These are phyloP conservation scores for Gymnocephalus cernua DNA, from an alignment of 2,113 vertebrate species.

Conservation along the genomic window DNA sequence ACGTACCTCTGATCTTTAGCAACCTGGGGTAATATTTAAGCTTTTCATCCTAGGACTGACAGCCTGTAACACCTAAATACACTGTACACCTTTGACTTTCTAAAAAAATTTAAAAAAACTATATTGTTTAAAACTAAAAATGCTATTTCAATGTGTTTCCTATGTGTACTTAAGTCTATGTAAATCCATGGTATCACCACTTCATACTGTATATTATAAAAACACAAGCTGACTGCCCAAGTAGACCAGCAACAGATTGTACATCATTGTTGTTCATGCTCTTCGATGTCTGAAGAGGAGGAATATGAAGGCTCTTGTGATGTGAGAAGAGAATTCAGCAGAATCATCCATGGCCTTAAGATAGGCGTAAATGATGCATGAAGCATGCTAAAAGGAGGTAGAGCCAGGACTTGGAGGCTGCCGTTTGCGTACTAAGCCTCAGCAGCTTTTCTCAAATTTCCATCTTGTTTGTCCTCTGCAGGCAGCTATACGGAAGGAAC, in stretches of 20 bases:
- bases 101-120: conserved; percentile 26
- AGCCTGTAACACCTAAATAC: neutral
- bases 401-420: conserved; percentile 39
- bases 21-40: neutral
- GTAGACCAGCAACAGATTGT: conserved; percentile 31
- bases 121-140: neutral
- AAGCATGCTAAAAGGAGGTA: conserved; percentile 56
- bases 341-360: conserved; percentile 60
- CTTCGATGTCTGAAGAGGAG: conserved; percentile 22
- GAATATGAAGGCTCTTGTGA: conserved; percentile 40
- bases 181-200: conserved; percentile 22
- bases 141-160: neutral
- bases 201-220: conserved; percentile 12
- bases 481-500: conserved; percentile 98
- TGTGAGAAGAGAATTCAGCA: conserved; percentile 28
- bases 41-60: conserved; percentile 4
- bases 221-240: conserved; percentile 1
- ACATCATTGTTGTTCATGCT: conserved; percentile 21
- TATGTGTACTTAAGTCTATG: neutral
- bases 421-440: conserved; percentile 41
- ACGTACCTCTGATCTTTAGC: neutral
- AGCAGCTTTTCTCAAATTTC: conserved; percentile 38
- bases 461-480: conserved; percentile 69
- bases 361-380: conserved; percentile 71
- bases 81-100: neutral